Percentiles rank a stretch among this genome's conserved stretches.
Conservation (phyloP, 2,888 invertebrate species). For the Myopa tessellatipennis region DNA sequence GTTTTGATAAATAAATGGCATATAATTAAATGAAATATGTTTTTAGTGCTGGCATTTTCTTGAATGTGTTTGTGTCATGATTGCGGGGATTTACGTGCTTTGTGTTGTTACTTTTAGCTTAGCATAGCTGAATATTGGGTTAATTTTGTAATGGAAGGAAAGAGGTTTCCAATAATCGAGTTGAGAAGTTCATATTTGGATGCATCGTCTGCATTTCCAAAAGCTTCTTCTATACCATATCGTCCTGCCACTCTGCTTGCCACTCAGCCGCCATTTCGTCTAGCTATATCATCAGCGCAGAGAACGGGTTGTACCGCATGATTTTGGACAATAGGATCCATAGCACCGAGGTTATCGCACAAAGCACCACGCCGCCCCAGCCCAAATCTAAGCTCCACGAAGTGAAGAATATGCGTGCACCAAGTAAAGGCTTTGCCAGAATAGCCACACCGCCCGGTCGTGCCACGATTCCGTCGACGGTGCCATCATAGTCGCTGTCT, state of each 20-base stretch:
- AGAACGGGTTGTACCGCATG: constrained; percentile 88
- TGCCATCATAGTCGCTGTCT: constrained; percentile 74
- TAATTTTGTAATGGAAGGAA: too few species aligned
- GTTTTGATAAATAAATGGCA: too few species aligned
- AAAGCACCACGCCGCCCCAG: constrained; percentile 88
- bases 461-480: constrained; percentile 79
- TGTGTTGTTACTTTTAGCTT: background rate
- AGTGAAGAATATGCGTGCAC: constrained; percentile 80
- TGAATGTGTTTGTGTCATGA: too few species aligned
- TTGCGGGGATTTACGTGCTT: too few species aligned
- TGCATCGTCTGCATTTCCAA: too few species aligned
- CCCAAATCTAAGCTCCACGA: constrained; percentile 87
- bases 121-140: too few species aligned
- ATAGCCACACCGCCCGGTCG: constrained; percentile 69
- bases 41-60: too few species aligned
- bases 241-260: constrained; percentile 23
- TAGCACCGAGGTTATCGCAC: constrained; percentile 82
- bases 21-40: too few species aligned
- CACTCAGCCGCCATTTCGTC: constrained; percentile 31
- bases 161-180: too few species aligned
- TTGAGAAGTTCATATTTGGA: too few species aligned
- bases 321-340: constrained; percentile 92
- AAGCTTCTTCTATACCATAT: constrained; percentile 1
- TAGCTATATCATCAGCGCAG: constrained; percentile 75
- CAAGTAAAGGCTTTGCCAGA: constrained; percentile 72